These are phyloP conservation scores for Andricus curvator DNA, from an alignment of 2,888 invertebrate genomes.

Conservation along the genomic window DNA sequence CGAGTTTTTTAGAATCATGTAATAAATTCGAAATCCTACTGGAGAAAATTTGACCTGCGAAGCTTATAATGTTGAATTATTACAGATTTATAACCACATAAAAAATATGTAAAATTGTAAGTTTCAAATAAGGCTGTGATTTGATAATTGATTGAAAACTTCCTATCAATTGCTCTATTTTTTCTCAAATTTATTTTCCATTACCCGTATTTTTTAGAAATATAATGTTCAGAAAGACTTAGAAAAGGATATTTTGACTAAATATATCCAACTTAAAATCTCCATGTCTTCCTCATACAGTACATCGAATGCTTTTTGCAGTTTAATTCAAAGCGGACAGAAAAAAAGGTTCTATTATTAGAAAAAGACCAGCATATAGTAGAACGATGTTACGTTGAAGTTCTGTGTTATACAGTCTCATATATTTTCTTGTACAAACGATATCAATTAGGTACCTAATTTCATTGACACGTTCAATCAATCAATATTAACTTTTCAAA, in stretches of 20 bases:
- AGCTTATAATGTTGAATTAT: not conserved
- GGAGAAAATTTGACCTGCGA: not conserved
- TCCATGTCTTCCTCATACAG: not conserved
- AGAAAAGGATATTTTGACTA: not conserved
- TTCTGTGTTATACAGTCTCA: slow-evolving; percentile 10
- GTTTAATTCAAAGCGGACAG: slow-evolving; percentile 21
- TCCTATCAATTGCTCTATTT: not conserved
- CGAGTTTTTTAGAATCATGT: too few relatives aligned
- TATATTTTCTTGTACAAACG: slow-evolving; percentile 26
- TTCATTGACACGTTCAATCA: slow-evolving; percentile 1
- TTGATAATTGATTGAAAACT: not conserved
- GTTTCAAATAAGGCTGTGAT: slow-evolving; percentile 22
- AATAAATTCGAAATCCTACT: not conserved
- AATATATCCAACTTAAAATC: slow-evolving; percentile 8
- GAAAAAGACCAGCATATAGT: not conserved
- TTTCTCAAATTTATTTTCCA: not conserved
- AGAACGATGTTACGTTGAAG: slow-evolving; percentile 5
- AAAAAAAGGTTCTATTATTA: not conserved
- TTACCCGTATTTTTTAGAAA: not conserved
- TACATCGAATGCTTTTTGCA: not conserved
- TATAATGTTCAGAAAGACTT: not conserved
- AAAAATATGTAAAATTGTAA: too few relatives aligned
- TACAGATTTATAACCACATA: too few relatives aligned
- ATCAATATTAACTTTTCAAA: not conserved
- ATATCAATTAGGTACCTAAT: slow-evolving; percentile 23